These are phyloP conservation scores for Sebastes nivosus DNA, from an alignment of 2,797 vertebrate genomes.

Conservation along the genomic window DNA sequence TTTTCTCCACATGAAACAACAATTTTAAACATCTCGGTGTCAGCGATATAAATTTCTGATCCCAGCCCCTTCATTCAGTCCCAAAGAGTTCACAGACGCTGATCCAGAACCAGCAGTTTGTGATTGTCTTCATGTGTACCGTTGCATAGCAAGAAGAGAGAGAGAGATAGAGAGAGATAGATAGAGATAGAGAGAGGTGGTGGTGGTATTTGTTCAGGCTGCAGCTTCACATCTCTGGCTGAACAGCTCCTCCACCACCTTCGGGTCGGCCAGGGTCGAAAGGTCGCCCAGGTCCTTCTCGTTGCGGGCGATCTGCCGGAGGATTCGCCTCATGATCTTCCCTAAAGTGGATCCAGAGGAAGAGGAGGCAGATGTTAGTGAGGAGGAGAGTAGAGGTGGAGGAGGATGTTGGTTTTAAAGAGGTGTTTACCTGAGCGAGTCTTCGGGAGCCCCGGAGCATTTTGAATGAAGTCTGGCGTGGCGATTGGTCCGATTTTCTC, in stretches of 20 bases:
- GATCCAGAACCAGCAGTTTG: background rate
- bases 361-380: background rate
- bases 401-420: background rate
- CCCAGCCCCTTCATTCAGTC: constrained; percentile 16
- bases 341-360: constrained; percentile 58
- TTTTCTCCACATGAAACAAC: background rate
- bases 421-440: constrained; percentile 84
- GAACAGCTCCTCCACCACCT: constrained; percentile 85
- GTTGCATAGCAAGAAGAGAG: background rate
- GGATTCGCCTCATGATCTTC: constrained; percentile 86
- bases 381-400: background rate
- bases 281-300: constrained; percentile 86
- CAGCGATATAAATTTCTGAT: constrained; percentile 2
- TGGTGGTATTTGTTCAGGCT: constrained; percentile 55
- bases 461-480: constrained; percentile 87
- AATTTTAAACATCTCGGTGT: background rate
- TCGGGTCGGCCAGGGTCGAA: constrained; percentile 85
- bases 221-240: constrained; percentile 83
- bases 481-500: constrained; percentile 88
- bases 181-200: background rate
- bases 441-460: constrained; percentile 85
- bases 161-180: too few relatives aligned
- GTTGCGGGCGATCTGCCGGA: constrained; percentile 84
- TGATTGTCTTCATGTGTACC: constrained; percentile 21
- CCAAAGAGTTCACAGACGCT: background rate